These are phyloP conservation scores for Teleopsis dalmanni DNA, from an alignment of 1,140 invertebrate genomes.

Conservation along the genomic window DNA sequence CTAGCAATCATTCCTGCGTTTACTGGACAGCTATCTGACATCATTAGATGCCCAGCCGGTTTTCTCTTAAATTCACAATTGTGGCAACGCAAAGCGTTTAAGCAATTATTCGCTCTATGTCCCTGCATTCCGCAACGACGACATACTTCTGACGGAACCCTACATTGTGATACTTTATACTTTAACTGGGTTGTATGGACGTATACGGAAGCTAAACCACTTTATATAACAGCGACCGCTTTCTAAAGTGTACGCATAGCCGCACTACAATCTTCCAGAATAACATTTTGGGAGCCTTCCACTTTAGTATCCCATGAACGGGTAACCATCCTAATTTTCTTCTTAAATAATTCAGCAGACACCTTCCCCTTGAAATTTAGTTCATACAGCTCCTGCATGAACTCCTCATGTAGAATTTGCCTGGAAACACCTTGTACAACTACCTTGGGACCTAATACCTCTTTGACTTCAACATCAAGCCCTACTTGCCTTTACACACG, in stretches of 20 bases:
- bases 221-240: background rate
- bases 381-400: background rate
- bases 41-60: slow-evolving; percentile 54
- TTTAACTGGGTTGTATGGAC: too few species aligned
- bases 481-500: too few species aligned
- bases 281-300: too few species aligned
- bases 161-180: too few species aligned
- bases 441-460: background rate
- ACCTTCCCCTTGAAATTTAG: background rate
- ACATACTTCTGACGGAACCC: too few species aligned
- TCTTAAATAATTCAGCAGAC: background rate
- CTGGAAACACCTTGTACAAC: background rate
- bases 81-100: too few species aligned
- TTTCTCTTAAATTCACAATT: too few species aligned
- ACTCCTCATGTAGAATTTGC: background rate
- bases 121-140: too few species aligned
- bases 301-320: background rate
- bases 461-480: background rate
- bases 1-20: too few species aligned
- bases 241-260: background rate
- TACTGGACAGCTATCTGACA: slow-evolving; percentile 50
- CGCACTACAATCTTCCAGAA: too few species aligned
- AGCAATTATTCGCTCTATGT: too few species aligned
- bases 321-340: background rate
- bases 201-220: background rate